These are phyloP conservation scores for Channallabes apus DNA, from an alignment of 2,797 vertebrate genomes.

Conservation along the genomic window DNA sequence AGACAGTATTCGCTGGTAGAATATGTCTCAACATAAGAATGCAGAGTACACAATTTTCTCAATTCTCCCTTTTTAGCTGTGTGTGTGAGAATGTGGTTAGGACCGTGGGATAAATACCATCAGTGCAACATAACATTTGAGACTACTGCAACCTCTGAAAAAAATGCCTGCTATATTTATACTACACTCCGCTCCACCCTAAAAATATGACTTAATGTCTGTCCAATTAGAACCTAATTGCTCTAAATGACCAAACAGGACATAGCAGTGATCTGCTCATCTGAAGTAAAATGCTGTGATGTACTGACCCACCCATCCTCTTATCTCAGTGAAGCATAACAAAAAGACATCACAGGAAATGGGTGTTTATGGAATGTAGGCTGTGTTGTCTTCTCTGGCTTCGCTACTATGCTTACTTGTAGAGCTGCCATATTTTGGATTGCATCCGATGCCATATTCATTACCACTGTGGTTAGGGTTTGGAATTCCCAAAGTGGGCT, in stretches of 20 bases:
- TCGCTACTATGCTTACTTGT: slow-evolving; percentile 70
- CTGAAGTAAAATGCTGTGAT: slow-evolving; percentile 49
- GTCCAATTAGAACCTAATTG: slow-evolving; percentile 62
- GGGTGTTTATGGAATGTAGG: slow-evolving; percentile 64
- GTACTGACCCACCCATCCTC: slow-evolving; percentile 65
- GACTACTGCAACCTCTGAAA: slow-evolving; percentile 22
- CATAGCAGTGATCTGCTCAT: slow-evolving; percentile 52
- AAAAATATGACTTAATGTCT: slow-evolving; percentile 48
- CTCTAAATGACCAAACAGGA: slow-evolving; percentile 48
- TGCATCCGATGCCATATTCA: slow-evolving; percentile 66
- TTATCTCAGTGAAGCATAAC: slow-evolving; percentile 58
- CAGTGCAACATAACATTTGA: slow-evolving; percentile 45
- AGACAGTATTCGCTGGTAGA: slow-evolving; percentile 72
- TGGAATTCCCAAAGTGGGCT: slow-evolving; percentile 76
- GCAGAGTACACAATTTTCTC: slow-evolving; percentile 42
- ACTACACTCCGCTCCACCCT: slow-evolving; percentile 38
- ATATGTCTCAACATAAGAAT: slow-evolving; percentile 55
- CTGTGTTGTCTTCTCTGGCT: slow-evolving; percentile 61
- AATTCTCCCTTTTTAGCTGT: slow-evolving; percentile 7
- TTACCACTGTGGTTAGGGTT: slow-evolving; percentile 75
- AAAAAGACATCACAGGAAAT: slow-evolving; percentile 67
- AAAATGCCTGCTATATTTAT: slow-evolving; percentile 13
- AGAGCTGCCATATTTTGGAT: slow-evolving; percentile 72
- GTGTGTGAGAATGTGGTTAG: slow-evolving; percentile 48
- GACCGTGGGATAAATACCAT: slow-evolving; percentile 35